These are phyloP conservation scores for Schizothorax lantsangensis DNA, from an alignment of 2,797 vertebrate genomes.

Conservation along the genomic window DNA sequence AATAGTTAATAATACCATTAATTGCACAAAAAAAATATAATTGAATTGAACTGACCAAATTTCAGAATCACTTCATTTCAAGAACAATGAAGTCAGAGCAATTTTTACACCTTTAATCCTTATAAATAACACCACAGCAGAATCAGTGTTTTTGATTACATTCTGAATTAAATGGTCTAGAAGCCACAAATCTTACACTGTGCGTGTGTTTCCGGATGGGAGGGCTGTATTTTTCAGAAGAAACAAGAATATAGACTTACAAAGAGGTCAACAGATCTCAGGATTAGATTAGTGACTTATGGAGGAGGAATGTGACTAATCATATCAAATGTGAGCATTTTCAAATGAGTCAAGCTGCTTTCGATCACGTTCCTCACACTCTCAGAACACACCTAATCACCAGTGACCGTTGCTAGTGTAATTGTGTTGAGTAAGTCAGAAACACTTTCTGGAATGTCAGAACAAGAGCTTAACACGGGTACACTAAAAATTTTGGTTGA, in stretches of 20 bases:
- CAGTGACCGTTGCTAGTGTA: background rate
- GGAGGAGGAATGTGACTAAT: conserved; percentile 49
- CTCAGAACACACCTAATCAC: background rate
- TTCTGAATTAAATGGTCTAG: background rate
- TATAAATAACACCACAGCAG: background rate
- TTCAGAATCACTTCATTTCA: background rate
- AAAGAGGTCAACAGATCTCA: conserved; percentile 11
- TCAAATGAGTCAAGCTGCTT: conserved; percentile 22
- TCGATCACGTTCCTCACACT: background rate
- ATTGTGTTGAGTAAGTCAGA: background rate
- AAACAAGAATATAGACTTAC: conserved; percentile 10
- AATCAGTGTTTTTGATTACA: background rate
- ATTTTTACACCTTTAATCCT: background rate
- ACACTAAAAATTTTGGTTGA: background rate
- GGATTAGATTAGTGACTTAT: conserved; percentile 21
- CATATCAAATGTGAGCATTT: conserved; percentile 9
- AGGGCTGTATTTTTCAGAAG: background rate
- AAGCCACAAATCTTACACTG: background rate
- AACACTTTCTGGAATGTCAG: background rate
- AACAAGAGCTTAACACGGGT: background rate
- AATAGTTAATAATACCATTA: background rate
- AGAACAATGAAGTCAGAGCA: background rate
- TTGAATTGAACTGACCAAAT: background rate
- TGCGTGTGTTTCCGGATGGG: background rate
- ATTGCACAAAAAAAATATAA: background rate